phyloP scores from a whole-genome alignment of 2,888 invertebrate species.

The Agonopterix heracliana region DNA sequence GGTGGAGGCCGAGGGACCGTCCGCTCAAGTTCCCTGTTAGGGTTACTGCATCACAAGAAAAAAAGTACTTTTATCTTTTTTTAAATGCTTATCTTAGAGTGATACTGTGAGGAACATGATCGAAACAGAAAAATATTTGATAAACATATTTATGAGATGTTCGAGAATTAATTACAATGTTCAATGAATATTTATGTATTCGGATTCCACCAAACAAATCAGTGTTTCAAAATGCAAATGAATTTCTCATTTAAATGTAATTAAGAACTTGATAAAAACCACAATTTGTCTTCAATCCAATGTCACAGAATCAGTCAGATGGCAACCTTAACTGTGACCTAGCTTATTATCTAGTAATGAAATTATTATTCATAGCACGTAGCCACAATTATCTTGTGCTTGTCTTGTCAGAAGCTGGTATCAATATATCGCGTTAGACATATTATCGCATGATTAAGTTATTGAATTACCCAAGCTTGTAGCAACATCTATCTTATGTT shows the following conservation, averaged over 20 bases:
- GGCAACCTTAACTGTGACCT: not conserved
- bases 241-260: too few species aligned
- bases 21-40: conserved; percentile 8
- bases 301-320: too few species aligned
- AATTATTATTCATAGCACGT: conserved; percentile 56
- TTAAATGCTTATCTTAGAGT: not conserved
- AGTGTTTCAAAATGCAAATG: too few species aligned
- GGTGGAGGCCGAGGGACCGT: conserved; percentile 16
- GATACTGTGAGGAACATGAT: too few species aligned
- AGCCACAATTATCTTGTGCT: conserved; percentile 40
- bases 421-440: conserved; percentile 31
- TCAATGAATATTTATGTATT: too few species aligned
- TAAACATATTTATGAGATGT: too few species aligned
- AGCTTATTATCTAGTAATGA: conserved; percentile 22
- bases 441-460: conserved; percentile 2
- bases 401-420: conserved; percentile 25
- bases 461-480: not conserved
- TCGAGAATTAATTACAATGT: too few species aligned
- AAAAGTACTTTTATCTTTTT: not conserved
- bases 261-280: too few species aligned
- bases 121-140: too few species aligned
- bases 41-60: conserved; percentile 7
- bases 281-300: too few species aligned
- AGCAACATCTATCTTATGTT: not conserved
- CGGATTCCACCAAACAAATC: too few species aligned